Percentiles rank a stretch among this genome's conserved stretches.
Conservation (phyloP, 2,797 vertebrate species). For the Enteromius fasciolatus region DNA sequence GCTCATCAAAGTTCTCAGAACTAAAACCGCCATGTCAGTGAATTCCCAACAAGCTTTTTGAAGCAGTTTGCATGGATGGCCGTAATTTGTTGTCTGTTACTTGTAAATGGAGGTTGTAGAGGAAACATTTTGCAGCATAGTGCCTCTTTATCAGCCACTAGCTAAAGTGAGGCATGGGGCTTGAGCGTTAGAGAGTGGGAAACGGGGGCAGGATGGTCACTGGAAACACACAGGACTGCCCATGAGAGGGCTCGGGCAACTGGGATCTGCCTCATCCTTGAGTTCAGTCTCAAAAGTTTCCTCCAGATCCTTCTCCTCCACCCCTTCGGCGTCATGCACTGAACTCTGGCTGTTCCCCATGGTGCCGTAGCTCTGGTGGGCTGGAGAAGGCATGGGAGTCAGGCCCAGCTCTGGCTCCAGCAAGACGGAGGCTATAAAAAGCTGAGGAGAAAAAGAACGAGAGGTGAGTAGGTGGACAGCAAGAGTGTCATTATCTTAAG, state of each 20-base stretch:
- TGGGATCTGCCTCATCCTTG: constrained; percentile 74
- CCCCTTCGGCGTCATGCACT: constrained; percentile 68
- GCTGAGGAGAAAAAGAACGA: constrained; percentile 71
- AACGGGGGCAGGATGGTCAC: constrained; percentile 67
- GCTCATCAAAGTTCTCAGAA: constrained; percentile 76
- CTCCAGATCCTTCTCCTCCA: constrained; percentile 71
- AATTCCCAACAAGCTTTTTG: constrained; percentile 44
- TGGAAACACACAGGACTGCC: constrained; percentile 84
- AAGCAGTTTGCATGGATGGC: constrained; percentile 68
- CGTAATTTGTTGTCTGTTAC: constrained; percentile 44
- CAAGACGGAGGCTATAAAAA: constrained; percentile 93
- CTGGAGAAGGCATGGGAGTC: constrained; percentile 90
- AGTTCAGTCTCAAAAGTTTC: constrained; percentile 79
- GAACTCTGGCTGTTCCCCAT: constrained; percentile 86
- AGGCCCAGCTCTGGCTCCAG: constrained; percentile 92
- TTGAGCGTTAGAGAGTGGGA: constrained; percentile 55
- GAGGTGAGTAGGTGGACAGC: constrained; percentile 36
- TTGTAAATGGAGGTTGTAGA: constrained; percentile 62
- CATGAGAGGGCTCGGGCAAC: constrained; percentile 79
- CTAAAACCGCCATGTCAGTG: constrained; percentile 41
- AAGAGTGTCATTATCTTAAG: constrained; percentile 35
- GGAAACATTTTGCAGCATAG: constrained; percentile 66
- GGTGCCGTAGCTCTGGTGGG: constrained; percentile 91
- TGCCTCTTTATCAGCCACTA: constrained; percentile 65
- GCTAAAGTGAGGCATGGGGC: constrained; percentile 61